phyloP scores from a whole-genome alignment of 2,888 invertebrate species.

The Dryomyza anilis region DNA sequence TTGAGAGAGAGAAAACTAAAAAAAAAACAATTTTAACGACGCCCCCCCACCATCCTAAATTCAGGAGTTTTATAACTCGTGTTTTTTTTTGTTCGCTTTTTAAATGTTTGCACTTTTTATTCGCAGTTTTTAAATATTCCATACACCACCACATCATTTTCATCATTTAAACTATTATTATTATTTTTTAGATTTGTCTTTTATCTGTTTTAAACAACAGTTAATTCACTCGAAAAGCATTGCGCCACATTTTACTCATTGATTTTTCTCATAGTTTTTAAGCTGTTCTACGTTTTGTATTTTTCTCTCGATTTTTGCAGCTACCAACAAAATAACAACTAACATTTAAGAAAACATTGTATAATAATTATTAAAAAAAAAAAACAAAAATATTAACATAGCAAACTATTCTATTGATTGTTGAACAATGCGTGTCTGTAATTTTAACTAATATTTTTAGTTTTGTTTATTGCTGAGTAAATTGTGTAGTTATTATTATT shows the following conservation, averaged over 20 bases:
- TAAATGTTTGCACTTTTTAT: too few relatives aligned
- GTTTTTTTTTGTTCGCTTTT: too few relatives aligned
- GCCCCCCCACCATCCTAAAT: not conserved
- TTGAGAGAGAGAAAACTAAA: not conserved
- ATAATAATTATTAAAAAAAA: too few relatives aligned
- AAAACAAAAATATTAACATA: too few relatives aligned
- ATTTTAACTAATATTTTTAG: conserved; percentile 25
- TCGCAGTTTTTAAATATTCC: too few relatives aligned
- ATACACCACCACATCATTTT: too few relatives aligned
- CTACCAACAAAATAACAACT: conserved; percentile 5
- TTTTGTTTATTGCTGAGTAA: conserved; percentile 31
- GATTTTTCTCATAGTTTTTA: conserved; percentile 13
- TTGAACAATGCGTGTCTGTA: conserved; percentile 54
- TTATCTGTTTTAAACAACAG: too few relatives aligned
- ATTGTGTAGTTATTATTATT: conserved; percentile 36
- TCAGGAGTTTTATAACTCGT: too few relatives aligned
- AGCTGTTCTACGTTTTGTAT: conserved; percentile 8
- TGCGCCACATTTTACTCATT: not conserved
- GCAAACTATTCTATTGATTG: conserved; percentile 45
- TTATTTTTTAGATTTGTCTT: too few relatives aligned
- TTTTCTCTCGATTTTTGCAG: not conserved
- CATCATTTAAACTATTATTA: too few relatives aligned
- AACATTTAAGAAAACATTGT: conserved; percentile 23
- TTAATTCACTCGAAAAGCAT: too few relatives aligned
- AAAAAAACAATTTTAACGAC: not conserved